Evolutionary conservation across 2,113 vertebrate genomes (phyloP).

Genomic region (Urocynchramus pylzowi): DNA sequence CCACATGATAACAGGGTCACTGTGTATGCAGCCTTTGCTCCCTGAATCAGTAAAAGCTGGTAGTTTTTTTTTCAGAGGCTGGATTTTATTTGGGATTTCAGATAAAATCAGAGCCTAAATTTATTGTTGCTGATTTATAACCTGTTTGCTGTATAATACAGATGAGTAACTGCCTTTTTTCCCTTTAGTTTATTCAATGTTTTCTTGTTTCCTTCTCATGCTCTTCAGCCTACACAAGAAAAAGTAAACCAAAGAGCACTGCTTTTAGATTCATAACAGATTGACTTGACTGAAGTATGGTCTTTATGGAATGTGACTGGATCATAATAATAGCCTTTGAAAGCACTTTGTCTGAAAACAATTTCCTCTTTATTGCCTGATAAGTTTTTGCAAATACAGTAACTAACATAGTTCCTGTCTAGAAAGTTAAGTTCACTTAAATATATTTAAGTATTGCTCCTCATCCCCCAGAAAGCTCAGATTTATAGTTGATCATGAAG

Average conservation of each 20-base stretch:
- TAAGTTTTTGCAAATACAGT: neutral
- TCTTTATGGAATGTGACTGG: neutral
- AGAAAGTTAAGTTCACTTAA: neutral
- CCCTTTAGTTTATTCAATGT: neutral
- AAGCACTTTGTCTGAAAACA: neutral
- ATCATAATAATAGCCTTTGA: neutral
- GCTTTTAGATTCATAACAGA: neutral
- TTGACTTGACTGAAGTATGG: neutral
- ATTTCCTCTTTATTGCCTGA: neutral
- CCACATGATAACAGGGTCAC: neutral
- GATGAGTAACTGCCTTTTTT: neutral
- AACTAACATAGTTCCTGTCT: neutral
- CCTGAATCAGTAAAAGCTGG: neutral
- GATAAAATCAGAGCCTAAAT: neutral
- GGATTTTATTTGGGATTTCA: neutral
- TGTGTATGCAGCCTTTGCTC: neutral
- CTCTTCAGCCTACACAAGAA: neutral
- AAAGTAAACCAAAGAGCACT: neutral
- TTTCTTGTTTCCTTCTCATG: neutral
- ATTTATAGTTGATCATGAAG: neutral
- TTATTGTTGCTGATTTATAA: neutral
- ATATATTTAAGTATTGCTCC: neutral
- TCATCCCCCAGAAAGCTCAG: neutral
- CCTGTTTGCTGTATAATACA: neutral
- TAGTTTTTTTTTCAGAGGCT: neutral